Conservation (phyloP, 2,113 vertebrate genomes). For the Connochaetes taurinus region DNA sequence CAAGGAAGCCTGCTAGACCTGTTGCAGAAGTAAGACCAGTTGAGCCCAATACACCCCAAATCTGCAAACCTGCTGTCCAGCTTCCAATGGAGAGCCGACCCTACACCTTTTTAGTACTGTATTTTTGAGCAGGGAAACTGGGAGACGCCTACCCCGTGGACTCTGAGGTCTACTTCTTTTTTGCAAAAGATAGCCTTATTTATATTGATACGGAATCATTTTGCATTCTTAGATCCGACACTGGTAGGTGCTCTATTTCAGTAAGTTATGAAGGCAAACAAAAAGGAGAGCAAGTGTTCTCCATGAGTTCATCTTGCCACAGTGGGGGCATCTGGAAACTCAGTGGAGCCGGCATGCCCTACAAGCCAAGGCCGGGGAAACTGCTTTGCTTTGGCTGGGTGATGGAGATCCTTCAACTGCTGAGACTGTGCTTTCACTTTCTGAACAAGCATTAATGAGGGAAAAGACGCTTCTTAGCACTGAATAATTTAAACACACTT, state of each 20-base stretch:
- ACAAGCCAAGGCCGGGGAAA: neutral
- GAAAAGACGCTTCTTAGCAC: constrained; percentile 42
- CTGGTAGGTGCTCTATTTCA: constrained; percentile 71
- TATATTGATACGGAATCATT: constrained; percentile 78
- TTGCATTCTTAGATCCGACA: constrained; percentile 72
- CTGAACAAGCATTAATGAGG: constrained; percentile 28
- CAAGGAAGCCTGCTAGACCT: neutral
- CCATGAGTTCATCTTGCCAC: constrained; percentile 1
- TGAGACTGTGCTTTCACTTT: neutral
- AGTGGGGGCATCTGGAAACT: neutral
- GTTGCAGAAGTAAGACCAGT: neutral
- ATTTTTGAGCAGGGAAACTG: neutral
- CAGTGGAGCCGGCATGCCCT: neutral
- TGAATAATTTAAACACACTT: constrained; percentile 46
- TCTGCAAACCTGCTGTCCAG: neutral
- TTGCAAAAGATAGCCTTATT: constrained; percentile 77
- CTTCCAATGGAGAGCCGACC: neutral
- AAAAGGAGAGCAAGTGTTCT: constrained; percentile 49
- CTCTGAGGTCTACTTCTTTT: neutral
- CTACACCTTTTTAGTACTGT: neutral
- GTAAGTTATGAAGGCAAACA: constrained; percentile 64
- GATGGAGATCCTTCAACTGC: constrained; percentile 4
- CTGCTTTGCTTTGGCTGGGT: constrained; percentile 5
- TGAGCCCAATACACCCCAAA: neutral
- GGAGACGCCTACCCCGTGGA: neutral